phyloP scores from a whole-genome alignment of 2,113 vertebrate species.

The Sclerurus mexicanus region DNA sequence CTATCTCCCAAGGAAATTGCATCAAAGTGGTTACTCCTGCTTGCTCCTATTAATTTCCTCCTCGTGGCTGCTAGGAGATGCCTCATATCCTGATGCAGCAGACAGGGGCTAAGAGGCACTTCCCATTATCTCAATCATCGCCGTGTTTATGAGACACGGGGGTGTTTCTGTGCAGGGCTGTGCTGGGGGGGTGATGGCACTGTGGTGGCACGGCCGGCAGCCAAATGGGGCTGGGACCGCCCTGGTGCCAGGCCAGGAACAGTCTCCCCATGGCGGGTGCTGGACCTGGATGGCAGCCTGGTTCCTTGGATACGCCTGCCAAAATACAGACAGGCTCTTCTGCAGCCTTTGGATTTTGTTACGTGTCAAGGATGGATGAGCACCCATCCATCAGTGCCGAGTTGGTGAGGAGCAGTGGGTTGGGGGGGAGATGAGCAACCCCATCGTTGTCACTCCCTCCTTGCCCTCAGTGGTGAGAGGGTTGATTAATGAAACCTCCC shows the following conservation, averaged over 20 bases:
- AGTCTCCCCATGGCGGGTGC: rapidly evolving
- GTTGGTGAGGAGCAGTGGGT: neutral
- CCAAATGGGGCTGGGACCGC: neutral
- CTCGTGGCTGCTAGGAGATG: conserved; percentile 73
- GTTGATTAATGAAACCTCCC: neutral
- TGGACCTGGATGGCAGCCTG: neutral
- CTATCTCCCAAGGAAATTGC: conserved; percentile 84
- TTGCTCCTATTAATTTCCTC: conserved; percentile 83
- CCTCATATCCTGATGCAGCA: conserved; percentile 77
- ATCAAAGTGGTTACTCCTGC: conserved; percentile 82
- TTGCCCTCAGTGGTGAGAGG: neutral
- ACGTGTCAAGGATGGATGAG: neutral
- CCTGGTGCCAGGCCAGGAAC: neutral
- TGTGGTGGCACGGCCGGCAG: neutral
- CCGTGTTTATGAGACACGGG: conserved; percentile 73
- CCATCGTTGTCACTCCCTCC: neutral
- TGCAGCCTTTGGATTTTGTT: neutral
- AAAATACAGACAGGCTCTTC: neutral
- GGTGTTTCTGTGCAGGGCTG: conserved; percentile 67
- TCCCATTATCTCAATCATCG: conserved; percentile 79
- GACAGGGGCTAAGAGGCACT: conserved; percentile 72
- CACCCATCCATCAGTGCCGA: neutral
- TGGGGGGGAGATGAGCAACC: neutral
- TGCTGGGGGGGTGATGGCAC: conserved; percentile 35
- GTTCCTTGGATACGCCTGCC: rapidly evolving